Percentiles rank a stretch among this genome's conserved stretches.
Conservation (phyloP, 2,888 invertebrate species). For the Phytoseiulus persimilis region DNA sequence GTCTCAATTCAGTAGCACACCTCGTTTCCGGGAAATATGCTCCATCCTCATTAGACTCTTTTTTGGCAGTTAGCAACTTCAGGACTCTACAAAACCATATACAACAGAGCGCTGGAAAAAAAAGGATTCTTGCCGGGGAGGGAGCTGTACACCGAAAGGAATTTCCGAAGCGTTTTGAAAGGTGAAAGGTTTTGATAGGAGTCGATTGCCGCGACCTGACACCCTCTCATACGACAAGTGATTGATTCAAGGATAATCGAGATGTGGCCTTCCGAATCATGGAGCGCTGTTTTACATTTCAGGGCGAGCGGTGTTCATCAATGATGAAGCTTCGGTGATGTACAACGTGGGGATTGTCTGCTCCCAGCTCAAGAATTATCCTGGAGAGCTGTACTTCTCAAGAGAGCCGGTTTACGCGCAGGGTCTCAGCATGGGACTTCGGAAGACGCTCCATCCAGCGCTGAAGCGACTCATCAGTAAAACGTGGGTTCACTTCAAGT, state of each 20-base stretch:
- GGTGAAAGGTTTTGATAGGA: background rate
- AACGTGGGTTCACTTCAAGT: background rate
- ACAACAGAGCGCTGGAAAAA: background rate
- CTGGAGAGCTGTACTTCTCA: conserved; percentile 12
- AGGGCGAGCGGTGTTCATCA: conserved; percentile 27
- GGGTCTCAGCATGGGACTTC: background rate
- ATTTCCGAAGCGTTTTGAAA: background rate
- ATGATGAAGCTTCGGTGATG: conserved; percentile 6
- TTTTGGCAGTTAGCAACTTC: background rate
- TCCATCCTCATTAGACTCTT: no score
- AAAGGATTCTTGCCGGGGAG: background rate
- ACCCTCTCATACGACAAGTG: no score
- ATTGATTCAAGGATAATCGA: no score
- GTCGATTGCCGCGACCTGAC: no score
- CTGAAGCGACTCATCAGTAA: conserved; percentile 6
- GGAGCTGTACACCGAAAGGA: background rate
- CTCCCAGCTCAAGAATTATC: background rate
- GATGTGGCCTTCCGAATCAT: no score
- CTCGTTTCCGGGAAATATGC: no score
- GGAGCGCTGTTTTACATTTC: no score
- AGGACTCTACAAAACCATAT: background rate
- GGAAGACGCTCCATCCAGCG: conserved; percentile 15
- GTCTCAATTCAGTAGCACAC: no score
- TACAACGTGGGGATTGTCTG: background rate
- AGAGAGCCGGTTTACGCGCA: conserved; percentile 18